These are phyloP conservation scores for Forbesichthys papilliferus DNA, from an alignment of 2,113 vertebrate genomes.

Conservation along the genomic window DNA sequence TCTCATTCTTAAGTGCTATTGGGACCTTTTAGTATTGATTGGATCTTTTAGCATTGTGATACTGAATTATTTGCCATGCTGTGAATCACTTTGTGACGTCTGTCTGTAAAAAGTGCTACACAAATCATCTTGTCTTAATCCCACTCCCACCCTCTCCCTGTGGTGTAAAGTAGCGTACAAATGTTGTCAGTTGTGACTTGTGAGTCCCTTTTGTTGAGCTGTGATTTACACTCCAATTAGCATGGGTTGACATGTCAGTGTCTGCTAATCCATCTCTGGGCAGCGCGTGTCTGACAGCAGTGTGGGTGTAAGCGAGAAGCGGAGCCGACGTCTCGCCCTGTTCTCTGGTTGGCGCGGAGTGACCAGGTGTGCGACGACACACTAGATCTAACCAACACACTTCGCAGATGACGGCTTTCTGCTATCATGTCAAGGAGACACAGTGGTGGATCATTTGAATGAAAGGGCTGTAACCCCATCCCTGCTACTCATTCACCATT, in stretches of 20 bases:
- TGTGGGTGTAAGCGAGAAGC: conserved; percentile 24
- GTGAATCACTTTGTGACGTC: too few species aligned
- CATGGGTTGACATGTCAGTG: conserved; percentile 26
- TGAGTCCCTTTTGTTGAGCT: conserved; percentile 25
- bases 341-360: conserved; percentile 30
- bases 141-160: too few species aligned
- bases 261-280: conserved; percentile 50
- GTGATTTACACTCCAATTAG: conserved; percentile 51
- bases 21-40: too few species aligned
- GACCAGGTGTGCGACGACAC: background rate
- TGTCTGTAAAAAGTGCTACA: too few species aligned
- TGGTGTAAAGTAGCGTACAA: background rate
- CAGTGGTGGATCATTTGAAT: conserved; percentile 51
- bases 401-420: conserved; percentile 22
- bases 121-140: too few species aligned
- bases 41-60: too few species aligned
- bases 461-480: conserved; percentile 38
- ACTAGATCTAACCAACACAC: conserved; percentile 16
- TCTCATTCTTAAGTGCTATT: too few species aligned
- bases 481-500: conserved; percentile 49
- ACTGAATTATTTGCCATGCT: too few species aligned
- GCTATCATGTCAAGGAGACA: conserved; percentile 40
- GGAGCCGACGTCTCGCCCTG: conserved; percentile 15
- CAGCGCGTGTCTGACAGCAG: conserved; percentile 37
- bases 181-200: conserved; percentile 6